Percentiles rank a stretch among this genome's conserved stretches.
Evolutionary conservation across 1,140 invertebrate genomes (phyloP).

Genomic region (Eurytemora carolleeae): DNA sequence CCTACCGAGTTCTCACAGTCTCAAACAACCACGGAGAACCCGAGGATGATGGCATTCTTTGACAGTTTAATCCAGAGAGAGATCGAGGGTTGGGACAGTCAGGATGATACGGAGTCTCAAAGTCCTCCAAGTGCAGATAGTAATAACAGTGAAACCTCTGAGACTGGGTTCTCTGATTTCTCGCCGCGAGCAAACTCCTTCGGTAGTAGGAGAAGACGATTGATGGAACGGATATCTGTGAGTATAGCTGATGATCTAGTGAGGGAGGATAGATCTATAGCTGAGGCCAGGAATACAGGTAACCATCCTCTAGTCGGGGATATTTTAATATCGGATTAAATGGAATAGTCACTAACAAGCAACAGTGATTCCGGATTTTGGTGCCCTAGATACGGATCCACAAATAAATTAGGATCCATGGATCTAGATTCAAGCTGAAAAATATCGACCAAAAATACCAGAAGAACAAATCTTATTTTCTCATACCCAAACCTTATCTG

Average conservation of each 20-base stretch:
- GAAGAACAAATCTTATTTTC: too few species aligned
- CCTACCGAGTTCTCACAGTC: conserved; percentile 44
- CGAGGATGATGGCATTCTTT: conserved; percentile 88
- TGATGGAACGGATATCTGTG: neutral
- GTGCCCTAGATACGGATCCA: too few species aligned
- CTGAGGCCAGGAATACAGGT: neutral
- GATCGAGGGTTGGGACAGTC: conserved; percentile 38
- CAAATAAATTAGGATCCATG: too few species aligned
- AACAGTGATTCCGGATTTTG: too few species aligned
- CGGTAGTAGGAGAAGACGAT: neutral
- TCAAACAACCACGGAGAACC: conserved; percentile 66
- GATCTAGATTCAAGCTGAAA: too few species aligned
- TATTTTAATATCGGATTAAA: too few species aligned
- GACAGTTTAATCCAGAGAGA: conserved; percentile 76
- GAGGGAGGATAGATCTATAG: neutral
- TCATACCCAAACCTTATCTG: too few species aligned
- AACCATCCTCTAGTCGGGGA: too few species aligned
- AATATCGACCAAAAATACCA: too few species aligned
- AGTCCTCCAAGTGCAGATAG: neutral
- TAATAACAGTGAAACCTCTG: neutral
- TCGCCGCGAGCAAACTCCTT: neutral
- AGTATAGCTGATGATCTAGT: neutral
- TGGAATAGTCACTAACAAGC: too few species aligned
- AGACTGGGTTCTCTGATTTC: neutral
- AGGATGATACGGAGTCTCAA: neutral